phyloP scores from a whole-genome alignment of 2,888 invertebrate species.

The Lasius platythorax region DNA sequence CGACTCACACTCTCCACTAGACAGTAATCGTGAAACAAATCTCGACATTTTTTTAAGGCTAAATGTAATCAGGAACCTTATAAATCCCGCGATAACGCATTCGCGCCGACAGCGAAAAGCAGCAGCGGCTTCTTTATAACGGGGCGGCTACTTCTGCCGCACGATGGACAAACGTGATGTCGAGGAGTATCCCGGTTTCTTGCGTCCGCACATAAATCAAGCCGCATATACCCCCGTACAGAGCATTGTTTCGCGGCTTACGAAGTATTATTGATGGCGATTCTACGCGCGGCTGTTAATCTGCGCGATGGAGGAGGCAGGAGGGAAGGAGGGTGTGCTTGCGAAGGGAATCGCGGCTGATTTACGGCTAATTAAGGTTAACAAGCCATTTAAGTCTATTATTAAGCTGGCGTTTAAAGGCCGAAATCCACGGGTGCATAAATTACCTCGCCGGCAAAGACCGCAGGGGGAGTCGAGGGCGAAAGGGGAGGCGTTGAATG shows the following conservation, averaged over 20 bases:
- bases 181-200: constrained; percentile 60
- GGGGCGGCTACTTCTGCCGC: constrained; percentile 35
- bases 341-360: constrained; percentile 71
- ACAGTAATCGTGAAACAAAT: background rate
- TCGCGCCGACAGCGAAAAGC: constrained; percentile 26
- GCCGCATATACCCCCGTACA: constrained; percentile 33
- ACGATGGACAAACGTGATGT: constrained; percentile 41
- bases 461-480: constrained; percentile 47
- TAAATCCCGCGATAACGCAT: constrained; percentile 47
- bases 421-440: constrained; percentile 78
- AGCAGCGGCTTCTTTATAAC: constrained; percentile 34
- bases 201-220: constrained; percentile 66
- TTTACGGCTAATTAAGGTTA: constrained; percentile 84
- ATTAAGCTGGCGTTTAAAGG: constrained; percentile 79
- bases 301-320: constrained; percentile 38
- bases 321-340: background rate
- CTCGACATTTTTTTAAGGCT: background rate
- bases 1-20: background rate
- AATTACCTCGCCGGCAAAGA: constrained; percentile 70
- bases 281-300: constrained; percentile 68
- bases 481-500: constrained; percentile 61
- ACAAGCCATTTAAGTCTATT: constrained; percentile 83
- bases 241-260: constrained; percentile 68
- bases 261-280: constrained; percentile 72
- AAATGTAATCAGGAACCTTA: constrained; percentile 9